Base-by-base conservation (phyloP, 2,888 invertebrate genomes). In the Dyspetes luteomarginatus region DNA sequence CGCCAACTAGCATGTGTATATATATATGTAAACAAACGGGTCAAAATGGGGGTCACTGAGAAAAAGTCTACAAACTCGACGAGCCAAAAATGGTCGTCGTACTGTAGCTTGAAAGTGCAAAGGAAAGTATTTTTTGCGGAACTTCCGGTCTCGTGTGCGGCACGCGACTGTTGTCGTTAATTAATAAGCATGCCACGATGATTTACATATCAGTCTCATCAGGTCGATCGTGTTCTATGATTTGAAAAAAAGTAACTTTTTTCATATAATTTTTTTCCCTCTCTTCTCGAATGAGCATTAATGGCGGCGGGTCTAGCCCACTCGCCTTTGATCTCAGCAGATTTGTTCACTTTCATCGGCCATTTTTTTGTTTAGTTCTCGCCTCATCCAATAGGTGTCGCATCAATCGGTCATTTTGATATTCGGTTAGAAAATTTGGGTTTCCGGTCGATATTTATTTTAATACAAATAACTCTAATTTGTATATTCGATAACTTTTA, bases 111-210 rank as follows among this genome's bases (percentile, higher is more conserved):
- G 75, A 80, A 80, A 80, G 75, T 80, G 65, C 24, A 12, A 65
- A 69, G 50, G 79, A 80, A 80, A 80, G 79, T 71, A 72, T 52
- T 71, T n/a, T n/a, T 80, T 79, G 69, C 74, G 60, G 58, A 58
- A 71, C 65, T 75, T 80, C 69, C 79, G 79, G 75, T 80, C 28
- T 65, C 9, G 15, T 30, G 17, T 36, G 68, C 36, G 56, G 71
- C 65, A 80, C 79, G 79, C 71, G 79, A 75, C 45, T 41, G 30
- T 64, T 52, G 56, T 80, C n/a, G n/a, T n/a, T n/a, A 22, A 43
- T 58, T 60, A 65, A 75, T 41, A 62, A 79, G 60, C 30, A 22
- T n/a, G 36, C 36, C 12, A 12, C 36, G 36, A 36, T 7, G 36
- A 36, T 36, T 12, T 36, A 36, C 3, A 12, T n/a, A n/a, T n/a